Evolutionary conservation across 2,888 invertebrate genomes (phyloP), one percentile per base, ranked within the genome.

Genomic region (Heliconius aoede): DNA sequence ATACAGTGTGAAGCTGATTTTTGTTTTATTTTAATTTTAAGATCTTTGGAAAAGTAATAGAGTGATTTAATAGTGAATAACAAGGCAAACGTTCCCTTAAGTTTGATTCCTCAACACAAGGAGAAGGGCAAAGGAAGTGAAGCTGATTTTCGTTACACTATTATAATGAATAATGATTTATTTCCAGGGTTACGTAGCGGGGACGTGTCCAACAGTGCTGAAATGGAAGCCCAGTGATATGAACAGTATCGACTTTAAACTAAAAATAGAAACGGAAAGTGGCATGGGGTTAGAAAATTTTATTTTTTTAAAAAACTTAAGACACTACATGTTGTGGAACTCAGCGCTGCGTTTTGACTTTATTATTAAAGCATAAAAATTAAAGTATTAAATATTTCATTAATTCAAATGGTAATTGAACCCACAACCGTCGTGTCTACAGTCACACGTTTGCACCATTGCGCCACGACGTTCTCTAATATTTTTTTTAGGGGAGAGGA

Each of bases 171-270:
- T 55, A n/a, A 55, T 26, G 18, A 68, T 68, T 26, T 21, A 28
- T 51, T 28, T 24, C 13, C 89, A 98, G 96, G 96, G 97, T 0
- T 99, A 99, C 87, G 94, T 95, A 21, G 93, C 97, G 11, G 99
- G 99, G 0, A 95, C 96, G 9, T 98, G 98, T 85, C 94, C 95
- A 55, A 96, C 96, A 65, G 98, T 99, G 2, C 94, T 99, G 24
- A 99, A 99, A 90, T 99, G 99, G 99, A 99, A 99, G 88, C 99
- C 99, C 0, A 95, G 96, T 4, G 95, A 97, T 77, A 95, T 98
- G 92, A 99, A 99, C 93, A 99, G 99, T 7, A 97, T 99, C 0
- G 99, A 99, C 92, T 99, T 99, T 89, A 96, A 96, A 85, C 92
- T 99, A 78, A 97, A 97, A 91, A 97, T 99, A 74, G 95, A 95